Evolutionary conservation across 2,797 vertebrate species (phyloP), one percentile per base, ranked within the genome.

Genomic region (Odontamblyopus rebecca): DNA sequence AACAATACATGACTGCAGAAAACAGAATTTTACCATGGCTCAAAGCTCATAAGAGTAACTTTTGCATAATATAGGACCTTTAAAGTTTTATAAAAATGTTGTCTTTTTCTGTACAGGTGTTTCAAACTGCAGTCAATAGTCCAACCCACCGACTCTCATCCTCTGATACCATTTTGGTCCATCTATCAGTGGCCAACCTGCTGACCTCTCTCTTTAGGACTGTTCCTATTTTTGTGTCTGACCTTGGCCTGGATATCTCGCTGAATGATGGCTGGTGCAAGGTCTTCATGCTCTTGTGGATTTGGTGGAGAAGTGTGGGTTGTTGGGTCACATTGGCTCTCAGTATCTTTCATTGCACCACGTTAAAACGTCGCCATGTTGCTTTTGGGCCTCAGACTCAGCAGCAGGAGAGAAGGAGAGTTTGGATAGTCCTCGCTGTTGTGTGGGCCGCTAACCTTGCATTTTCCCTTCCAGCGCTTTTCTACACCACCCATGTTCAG

Each of bases 271-370:
- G 72, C 59, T 94, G 93, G 93, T 95, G 95, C 54, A 66, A 88
- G 16, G 44, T 95, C 71, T 95, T 95, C 85, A 95, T 95, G 94
- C 86, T 94, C 65, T 83, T 95, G 63, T 95, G 95, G 95, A 92
- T 95, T 76, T 94, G 94, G 92, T 94, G 94, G 91, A 87, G 94
- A 53, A 89, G 92, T 0, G 94, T 95, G 77, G 91, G 94, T 56
- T 93, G 93, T 60, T 96, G 94, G 95, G 85, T 90, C 65, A 95
- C 94, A 1, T 88, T 95, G 4, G 79, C 85, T 0, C 92, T 95
- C 18, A 95, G 94, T 23, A 19, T 85, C 61, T 95, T 95, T 82
- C 94, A 96, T 76, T 95, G 90, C 68, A 78, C 87, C 13, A 95
- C 91, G 23, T 77, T 96, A 64, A 89, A 84, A 59, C 88, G 93